Conservation (phyloP, 2,113 vertebrate species). For the Eretmochelys imbricata region DNA sequence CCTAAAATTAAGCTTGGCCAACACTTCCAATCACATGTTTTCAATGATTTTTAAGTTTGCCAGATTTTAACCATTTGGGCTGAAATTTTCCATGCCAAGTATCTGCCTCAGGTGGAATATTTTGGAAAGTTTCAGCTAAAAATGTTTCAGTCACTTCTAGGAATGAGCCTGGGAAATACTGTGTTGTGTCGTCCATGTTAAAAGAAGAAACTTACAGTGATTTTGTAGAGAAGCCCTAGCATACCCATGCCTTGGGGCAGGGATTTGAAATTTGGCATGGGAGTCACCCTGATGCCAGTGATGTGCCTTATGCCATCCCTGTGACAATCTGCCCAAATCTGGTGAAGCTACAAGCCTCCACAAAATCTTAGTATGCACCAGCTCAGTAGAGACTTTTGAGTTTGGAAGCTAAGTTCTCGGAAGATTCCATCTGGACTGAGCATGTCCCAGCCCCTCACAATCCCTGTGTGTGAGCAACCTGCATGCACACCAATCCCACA, state of each 20-base stretch:
- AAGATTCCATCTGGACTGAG: fast-evolving
- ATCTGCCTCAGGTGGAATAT: slow-evolving; percentile 28
- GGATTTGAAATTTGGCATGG: neutral
- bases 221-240: neutral
- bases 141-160: slow-evolving; percentile 30
- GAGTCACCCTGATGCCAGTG: fast-evolving
- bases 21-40: neutral
- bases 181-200: neutral
- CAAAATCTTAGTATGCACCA: neutral
- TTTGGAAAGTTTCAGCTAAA: slow-evolving; percentile 15
- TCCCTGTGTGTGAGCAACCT: neutral
- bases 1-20: neutral
- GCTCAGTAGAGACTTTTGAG: neutral
- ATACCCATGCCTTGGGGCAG: neutral
- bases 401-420: neutral
- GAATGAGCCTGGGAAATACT: neutral
- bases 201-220: neutral
- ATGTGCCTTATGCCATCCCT: fast-evolving
- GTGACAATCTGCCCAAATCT: neutral
- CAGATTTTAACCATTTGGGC: slow-evolving; percentile 38
- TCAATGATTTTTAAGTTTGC: neutral
- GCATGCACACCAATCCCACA: fast-evolving
- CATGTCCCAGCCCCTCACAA: neutral
- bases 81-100: slow-evolving; percentile 53
- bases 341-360: neutral